Evolutionary conservation across 2,113 vertebrate species (phyloP).

Genomic region (Macaca nemestrina): DNA sequence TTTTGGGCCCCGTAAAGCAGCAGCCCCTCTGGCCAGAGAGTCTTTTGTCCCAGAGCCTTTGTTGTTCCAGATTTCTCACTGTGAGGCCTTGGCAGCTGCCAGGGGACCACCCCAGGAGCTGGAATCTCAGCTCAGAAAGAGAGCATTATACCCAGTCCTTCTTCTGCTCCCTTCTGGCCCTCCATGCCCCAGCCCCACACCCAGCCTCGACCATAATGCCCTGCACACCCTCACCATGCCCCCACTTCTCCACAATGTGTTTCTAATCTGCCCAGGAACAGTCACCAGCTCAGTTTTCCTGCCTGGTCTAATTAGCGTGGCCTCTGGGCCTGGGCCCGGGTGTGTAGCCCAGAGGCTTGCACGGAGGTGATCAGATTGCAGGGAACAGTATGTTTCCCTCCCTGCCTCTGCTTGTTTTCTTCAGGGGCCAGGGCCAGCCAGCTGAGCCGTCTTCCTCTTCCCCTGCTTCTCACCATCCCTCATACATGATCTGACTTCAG

Average conservation of each 20-base stretch:
- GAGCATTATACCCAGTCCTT: conserved; percentile 39
- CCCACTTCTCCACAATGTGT: conserved; percentile 53
- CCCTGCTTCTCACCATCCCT: not conserved
- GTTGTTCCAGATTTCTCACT: not conserved
- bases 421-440: not conserved
- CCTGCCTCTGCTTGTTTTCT: conserved; percentile 67
- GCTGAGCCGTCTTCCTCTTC: not conserved
- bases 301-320: conserved; percentile 61
- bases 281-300: conserved; percentile 51
- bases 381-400: conserved; percentile 75
- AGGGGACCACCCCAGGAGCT: conserved; percentile 64
- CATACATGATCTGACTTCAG: not conserved
- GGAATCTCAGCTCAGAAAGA: conserved; percentile 77
- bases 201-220: not conserved
- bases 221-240: not conserved
- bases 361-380: conserved; percentile 65
- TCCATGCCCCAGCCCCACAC: not conserved
- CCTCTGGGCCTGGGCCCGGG: not conserved
- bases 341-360: conserved; percentile 66
- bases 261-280: conserved; percentile 79
- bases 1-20: not conserved
- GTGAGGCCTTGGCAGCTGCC: conserved; percentile 50
- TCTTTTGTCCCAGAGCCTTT: not conserved
- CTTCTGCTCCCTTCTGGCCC: not conserved
- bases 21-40: conserved; percentile 23